phyloP scores from a whole-genome alignment of 2,888 invertebrate species.

The Ormyrus pomaceus region DNA sequence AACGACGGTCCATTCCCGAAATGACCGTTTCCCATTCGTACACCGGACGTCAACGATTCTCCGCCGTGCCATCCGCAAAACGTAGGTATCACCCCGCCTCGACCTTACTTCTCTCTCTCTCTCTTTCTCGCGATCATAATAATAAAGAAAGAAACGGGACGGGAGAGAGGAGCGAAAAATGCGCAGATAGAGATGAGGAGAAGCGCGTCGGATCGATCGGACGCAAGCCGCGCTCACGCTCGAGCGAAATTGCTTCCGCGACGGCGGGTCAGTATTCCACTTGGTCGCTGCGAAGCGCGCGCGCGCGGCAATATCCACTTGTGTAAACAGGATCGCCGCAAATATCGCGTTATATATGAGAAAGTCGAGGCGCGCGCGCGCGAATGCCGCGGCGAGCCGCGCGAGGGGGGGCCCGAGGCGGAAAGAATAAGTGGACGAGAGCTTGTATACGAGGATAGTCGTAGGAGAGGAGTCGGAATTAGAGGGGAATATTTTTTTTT shows the following conservation, averaged over 20 bases:
- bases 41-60: too few relatives aligned
- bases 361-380: conserved; percentile 49
- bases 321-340: conserved; percentile 62
- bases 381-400: conserved; percentile 54
- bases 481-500: not conserved
- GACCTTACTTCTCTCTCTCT: not conserved
- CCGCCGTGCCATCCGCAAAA: too few relatives aligned
- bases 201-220: conserved; percentile 20
- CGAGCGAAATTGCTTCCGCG: conserved; percentile 57
- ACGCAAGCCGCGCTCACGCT: conserved; percentile 45
- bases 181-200: not conserved
- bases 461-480: not conserved
- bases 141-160: conserved; percentile 1
- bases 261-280: conserved; percentile 54
- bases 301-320: conserved; percentile 62
- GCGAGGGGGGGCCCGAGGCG: too few relatives aligned
- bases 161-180: conserved; percentile 12
- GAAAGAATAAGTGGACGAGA: too few relatives aligned
- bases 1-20: too few relatives aligned
- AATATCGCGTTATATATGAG: conserved; percentile 59
- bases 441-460: not conserved
- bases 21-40: too few relatives aligned
- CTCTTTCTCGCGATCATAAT: not conserved
- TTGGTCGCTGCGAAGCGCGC: conserved; percentile 53
- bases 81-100: too few relatives aligned